phyloP scores from a whole-genome alignment of 2,797 vertebrate species.

The Oreochromis grahami region DNA sequence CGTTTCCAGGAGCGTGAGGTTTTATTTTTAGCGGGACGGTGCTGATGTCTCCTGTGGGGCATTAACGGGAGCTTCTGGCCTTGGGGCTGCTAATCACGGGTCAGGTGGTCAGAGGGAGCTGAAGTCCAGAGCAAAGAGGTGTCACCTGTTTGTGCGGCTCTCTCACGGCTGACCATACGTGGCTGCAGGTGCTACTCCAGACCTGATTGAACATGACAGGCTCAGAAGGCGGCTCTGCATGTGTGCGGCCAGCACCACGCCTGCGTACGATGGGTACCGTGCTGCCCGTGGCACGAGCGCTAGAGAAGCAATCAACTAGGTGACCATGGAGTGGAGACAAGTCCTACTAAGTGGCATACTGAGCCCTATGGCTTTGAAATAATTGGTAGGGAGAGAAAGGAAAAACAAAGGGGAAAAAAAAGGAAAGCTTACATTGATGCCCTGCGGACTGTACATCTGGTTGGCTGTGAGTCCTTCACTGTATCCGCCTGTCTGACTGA shows the following conservation, averaged over 20 bases:
- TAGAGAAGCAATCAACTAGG: conserved; percentile 83
- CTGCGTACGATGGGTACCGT: conserved; percentile 61
- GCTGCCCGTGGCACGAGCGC: conserved; percentile 78
- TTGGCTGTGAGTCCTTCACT: conserved; percentile 97
- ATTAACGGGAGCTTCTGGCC: conserved; percentile 34
- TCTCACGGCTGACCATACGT: conserved; percentile 63
- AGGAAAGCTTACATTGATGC: conserved; percentile 91
- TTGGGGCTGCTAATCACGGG: conserved; percentile 47
- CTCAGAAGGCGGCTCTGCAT: conserved; percentile 79
- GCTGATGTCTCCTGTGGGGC: not conserved
- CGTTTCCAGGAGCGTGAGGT: not conserved
- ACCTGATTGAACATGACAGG: conserved; percentile 87
- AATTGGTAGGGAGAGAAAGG: conserved; percentile 82
- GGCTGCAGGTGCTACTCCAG: conserved; percentile 85
- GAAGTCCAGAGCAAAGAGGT: conserved; percentile 56
- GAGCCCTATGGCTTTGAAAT: conserved; percentile 90
- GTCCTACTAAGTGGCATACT: conserved; percentile 85
- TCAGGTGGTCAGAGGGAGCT: conserved; percentile 37
- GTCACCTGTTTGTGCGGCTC: conserved; percentile 84
- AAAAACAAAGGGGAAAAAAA: not conserved
- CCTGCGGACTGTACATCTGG: conserved; percentile 99
- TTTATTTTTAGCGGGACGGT: conserved; percentile 62
- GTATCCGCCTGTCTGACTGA: conserved; percentile 99
- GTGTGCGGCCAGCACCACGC: conserved; percentile 62
- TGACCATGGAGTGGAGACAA: conserved; percentile 82